Percentiles rank a stretch among this genome's conserved stretches.
These are phyloP conservation scores for Phylloscopus trochilus DNA, from an alignment of 2,113 vertebrate species.

Conservation along the genomic window DNA sequence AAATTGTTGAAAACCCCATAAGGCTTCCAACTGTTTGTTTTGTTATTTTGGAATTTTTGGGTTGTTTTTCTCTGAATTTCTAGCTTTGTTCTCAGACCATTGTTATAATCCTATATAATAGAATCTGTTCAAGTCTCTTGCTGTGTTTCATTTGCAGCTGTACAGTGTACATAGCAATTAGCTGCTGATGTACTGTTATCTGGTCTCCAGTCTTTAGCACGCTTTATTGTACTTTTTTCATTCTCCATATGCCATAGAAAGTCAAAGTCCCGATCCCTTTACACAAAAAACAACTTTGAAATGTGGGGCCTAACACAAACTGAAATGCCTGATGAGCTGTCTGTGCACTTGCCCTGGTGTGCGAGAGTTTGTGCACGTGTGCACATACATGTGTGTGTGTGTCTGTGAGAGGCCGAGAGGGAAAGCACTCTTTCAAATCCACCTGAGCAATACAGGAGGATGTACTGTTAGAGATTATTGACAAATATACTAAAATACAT, in stretches of 20 bases:
- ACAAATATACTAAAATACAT: not conserved
- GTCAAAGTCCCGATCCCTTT: not conserved
- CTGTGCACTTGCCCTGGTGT: not conserved
- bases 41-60: not conserved
- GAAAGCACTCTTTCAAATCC: not conserved
- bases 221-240: not conserved
- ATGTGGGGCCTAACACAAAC: not conserved
- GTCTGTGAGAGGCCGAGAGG: not conserved
- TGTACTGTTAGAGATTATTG: not conserved
- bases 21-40: not conserved
- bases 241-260: not conserved
- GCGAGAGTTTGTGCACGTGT: not conserved
- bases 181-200: not conserved
- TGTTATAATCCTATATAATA: not conserved
- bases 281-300: not conserved
- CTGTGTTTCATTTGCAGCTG: constrained; percentile 27
- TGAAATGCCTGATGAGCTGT: not conserved
- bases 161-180: not conserved
- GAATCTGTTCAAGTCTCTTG: not conserved
- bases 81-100: not conserved
- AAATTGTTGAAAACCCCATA: not conserved
- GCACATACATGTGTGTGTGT: fast-evolving
- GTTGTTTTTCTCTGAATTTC: not conserved
- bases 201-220: not conserved
- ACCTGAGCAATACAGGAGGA: not conserved